phyloP scores from a whole-genome alignment of 30 jellyfish, hydroid and myxozoan species.

The Mastigias papua region DNA sequence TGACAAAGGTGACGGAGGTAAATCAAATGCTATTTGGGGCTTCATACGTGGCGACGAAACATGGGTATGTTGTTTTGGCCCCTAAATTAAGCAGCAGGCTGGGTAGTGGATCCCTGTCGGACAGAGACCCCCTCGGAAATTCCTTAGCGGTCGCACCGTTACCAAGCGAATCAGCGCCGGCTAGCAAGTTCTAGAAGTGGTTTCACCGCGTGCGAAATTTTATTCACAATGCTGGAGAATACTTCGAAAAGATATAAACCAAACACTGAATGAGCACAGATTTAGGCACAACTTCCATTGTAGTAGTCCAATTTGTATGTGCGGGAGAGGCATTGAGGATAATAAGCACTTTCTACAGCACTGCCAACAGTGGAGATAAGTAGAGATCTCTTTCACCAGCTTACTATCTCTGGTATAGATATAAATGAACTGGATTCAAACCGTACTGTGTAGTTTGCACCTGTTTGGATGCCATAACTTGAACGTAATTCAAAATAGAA shows the following conservation, averaged over 20 bases:
- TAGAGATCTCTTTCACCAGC: too few species aligned
- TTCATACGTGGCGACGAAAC: conserved; percentile 15
- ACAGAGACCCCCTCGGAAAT: conserved; percentile 22
- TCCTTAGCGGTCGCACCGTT: conserved; percentile 18
- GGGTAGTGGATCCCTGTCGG: conserved; percentile 31
- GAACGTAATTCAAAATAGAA: too few species aligned
- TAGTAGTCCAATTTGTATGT: too few species aligned
- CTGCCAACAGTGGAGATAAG: too few species aligned
- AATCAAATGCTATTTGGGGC: conserved; percentile 40
- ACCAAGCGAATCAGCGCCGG: not conserved
- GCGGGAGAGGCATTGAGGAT: too few species aligned
- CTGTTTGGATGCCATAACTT: too few species aligned
- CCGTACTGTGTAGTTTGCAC: too few species aligned
- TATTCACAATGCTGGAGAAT: not conserved
- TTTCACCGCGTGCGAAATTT: not conserved
- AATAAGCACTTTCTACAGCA: too few species aligned
- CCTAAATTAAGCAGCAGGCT: conserved; percentile 24
- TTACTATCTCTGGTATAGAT: too few species aligned
- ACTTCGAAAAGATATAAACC: not conserved
- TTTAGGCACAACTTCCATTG: too few species aligned
- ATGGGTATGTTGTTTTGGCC: conserved; percentile 15
- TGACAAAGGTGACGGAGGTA: conserved; percentile 26
- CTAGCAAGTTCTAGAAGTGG: not conserved
- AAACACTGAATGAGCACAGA: too few species aligned
- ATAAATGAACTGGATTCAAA: too few species aligned